These are phyloP conservation scores for Pogonomyrmex barbatus DNA, from an alignment of 1,140 invertebrate genomes.

Conservation along the genomic window DNA sequence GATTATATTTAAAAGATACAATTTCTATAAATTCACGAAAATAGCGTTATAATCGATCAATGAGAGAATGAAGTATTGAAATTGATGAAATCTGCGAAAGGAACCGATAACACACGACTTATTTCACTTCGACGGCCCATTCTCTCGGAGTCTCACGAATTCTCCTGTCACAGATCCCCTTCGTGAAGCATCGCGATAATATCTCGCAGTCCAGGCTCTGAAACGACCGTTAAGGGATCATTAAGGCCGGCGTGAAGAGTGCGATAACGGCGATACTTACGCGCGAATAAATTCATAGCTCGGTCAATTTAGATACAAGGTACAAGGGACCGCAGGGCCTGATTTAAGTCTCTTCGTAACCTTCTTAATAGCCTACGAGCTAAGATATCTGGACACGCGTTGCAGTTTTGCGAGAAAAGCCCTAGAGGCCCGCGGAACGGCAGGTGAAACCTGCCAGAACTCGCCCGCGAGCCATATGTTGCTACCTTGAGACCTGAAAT, in stretches of 20 bases:
- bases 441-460: constrained; percentile 75
- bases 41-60: neutral
- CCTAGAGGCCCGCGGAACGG: constrained; percentile 55
- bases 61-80: constrained; percentile 24
- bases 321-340: constrained; percentile 41
- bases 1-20: neutral
- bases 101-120: constrained; percentile 15
- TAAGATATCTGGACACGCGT: constrained; percentile 30
- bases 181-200: constrained; percentile 57
- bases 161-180: constrained; percentile 26
- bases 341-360: constrained; percentile 42
- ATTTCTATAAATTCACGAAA: constrained; percentile 1
- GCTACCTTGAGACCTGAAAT: constrained; percentile 71
- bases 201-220: constrained; percentile 50
- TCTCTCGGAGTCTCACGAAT: constrained; percentile 47
- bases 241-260: constrained; percentile 74
- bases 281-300: constrained; percentile 74
- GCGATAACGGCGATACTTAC: constrained; percentile 74
- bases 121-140: constrained; percentile 47
- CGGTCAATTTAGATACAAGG: constrained; percentile 76
- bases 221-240: constrained; percentile 76
- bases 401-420: constrained; percentile 27
- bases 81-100: constrained; percentile 31
- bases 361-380: constrained; percentile 19
- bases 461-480: constrained; percentile 79